phyloP scores from a whole-genome alignment of 35 echinoderm and acorn worm species.

The Amphiura filiformis region DNA sequence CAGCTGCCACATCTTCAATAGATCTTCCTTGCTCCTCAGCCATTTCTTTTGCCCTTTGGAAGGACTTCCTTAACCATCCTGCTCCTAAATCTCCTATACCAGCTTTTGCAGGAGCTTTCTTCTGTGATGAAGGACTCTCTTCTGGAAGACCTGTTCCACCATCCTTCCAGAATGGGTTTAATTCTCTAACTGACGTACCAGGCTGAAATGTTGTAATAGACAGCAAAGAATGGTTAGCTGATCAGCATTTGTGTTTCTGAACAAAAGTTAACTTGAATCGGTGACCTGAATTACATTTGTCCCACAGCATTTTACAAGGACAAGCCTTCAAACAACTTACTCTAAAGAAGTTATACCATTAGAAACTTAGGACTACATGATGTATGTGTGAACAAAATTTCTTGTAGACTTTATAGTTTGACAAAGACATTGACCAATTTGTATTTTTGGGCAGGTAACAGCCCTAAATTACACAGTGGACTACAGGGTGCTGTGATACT shows the following conservation, averaged over 20 bases:
- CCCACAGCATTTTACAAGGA: too few species aligned
- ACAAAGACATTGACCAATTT: too few species aligned
- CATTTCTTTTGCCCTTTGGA: slow-evolving; percentile 68
- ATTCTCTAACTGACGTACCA: slow-evolving; percentile 59
- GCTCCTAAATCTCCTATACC: slow-evolving; percentile 63
- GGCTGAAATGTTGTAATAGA: slow-evolving; percentile 13
- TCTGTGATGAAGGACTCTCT: slow-evolving; percentile 46
- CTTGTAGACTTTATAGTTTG: too few species aligned
- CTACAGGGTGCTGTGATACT: too few species aligned
- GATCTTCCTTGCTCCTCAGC: slow-evolving; percentile 59
- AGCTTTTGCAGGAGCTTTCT: slow-evolving; percentile 12
- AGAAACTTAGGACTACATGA: too few species aligned
- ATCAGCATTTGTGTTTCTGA: not conserved
- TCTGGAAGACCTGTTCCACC: slow-evolving; percentile 85
- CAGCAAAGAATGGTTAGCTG: too few species aligned
- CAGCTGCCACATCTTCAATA: slow-evolving; percentile 67
- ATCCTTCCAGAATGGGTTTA: slow-evolving; percentile 99
- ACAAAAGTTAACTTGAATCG: not conserved
- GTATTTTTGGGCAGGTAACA: too few species aligned
- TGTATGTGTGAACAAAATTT: too few species aligned
- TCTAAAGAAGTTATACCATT: too few species aligned
- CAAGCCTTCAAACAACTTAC: too few species aligned
- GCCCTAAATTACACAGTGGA: too few species aligned
- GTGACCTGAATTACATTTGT: not conserved
- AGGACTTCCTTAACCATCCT: slow-evolving; percentile 85